Percentiles rank a stretch among this genome's conserved stretches.
These are phyloP conservation scores for Siderastrea siderea DNA, from an alignment of 92 coral and sea anemone genomes.

Conservation along the genomic window DNA sequence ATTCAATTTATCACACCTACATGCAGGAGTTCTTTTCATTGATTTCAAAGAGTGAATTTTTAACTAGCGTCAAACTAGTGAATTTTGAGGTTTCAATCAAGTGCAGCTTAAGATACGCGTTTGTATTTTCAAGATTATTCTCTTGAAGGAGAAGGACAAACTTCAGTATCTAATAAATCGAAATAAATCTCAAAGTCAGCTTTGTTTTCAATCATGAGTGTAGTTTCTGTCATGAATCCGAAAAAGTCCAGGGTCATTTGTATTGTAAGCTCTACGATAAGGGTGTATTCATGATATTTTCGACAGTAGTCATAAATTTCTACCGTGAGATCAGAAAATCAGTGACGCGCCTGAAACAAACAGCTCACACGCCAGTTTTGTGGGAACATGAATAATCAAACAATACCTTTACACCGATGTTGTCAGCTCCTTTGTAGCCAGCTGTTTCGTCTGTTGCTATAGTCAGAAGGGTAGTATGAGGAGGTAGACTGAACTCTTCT, in stretches of 20 bases:
- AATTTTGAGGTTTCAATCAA: not conserved
- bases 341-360: not conserved
- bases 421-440: slow-evolving; percentile 86
- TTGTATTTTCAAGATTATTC: not conserved
- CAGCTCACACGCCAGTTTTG: not conserved
- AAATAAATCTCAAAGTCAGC: not conserved
- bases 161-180: too few species aligned
- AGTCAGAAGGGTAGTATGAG: slow-evolving; percentile 45
- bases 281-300: not conserved
- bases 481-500: slow-evolving; percentile 76
- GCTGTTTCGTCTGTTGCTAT: slow-evolving; percentile 99
- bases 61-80: not conserved
- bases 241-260: not conserved
- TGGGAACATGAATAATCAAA: slow-evolving; percentile 30
- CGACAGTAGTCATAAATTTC: not conserved
- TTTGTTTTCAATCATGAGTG: not conserved
- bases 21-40: not conserved
- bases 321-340: not conserved
- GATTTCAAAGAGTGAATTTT: too few species aligned
- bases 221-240: not conserved
- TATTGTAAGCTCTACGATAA: not conserved
- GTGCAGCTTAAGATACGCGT: not conserved
- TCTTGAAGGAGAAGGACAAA: not conserved
- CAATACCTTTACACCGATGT: slow-evolving; percentile 86
- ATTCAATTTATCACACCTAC: not conserved